Conservation (phyloP, 2,113 vertebrate species). For the Gnathonemus longibarbis region DNA sequence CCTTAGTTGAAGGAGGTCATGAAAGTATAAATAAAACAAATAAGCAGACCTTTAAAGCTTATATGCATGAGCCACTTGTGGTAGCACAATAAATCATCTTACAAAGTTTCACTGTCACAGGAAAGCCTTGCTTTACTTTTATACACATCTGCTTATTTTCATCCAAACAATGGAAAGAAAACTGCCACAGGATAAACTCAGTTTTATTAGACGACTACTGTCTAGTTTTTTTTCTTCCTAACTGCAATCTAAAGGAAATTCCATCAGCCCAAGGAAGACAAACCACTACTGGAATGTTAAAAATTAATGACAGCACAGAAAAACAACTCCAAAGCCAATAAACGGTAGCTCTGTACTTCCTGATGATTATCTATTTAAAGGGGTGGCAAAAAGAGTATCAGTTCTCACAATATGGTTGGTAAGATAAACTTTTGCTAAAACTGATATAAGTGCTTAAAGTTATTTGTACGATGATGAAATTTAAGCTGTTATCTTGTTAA, state of each 20-base stretch:
- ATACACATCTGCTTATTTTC: not conserved
- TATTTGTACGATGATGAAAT: not conserved
- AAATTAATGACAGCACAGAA: conserved; percentile 16
- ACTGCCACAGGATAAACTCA: not conserved
- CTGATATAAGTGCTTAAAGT: not conserved
- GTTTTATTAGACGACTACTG: conserved; percentile 26
- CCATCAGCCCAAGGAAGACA: conserved; percentile 27
- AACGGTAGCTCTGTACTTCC: not conserved
- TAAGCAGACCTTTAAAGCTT: not conserved
- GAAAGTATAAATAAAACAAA: not conserved
- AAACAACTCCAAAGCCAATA: conserved; percentile 21
- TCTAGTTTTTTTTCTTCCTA: not conserved
- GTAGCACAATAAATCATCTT: not conserved
- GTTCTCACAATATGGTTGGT: not conserved
- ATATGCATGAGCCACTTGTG: not conserved
- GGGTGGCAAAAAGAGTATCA: not conserved
- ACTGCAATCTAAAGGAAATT: conserved; percentile 20
- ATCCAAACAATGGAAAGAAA: not conserved
- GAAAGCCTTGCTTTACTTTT: not conserved
- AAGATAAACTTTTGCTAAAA: not conserved
- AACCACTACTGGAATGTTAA: conserved; percentile 48
- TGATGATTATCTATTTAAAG: not conserved
- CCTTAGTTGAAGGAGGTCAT: not conserved
- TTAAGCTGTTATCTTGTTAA: not conserved
- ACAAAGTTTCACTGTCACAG: not conserved